A percentile compares a stretch with the other conserved stretches of the same genome.
Conservation (phyloP, 2,888 invertebrate species). For the Meiosimyza platycephala region DNA sequence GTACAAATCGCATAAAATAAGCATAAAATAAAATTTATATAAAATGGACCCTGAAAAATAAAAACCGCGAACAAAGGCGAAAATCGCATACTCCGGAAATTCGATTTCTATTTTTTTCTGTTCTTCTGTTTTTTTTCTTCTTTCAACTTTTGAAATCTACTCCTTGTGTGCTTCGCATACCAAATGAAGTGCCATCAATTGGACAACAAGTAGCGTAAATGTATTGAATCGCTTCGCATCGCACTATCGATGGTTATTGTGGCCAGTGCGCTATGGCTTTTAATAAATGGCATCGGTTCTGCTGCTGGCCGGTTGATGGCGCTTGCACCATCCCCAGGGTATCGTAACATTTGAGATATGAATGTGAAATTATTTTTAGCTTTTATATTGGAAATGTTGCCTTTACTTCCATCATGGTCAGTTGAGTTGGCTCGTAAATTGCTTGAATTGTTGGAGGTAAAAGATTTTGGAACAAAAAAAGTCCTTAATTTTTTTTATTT, state of each 20-base stretch:
- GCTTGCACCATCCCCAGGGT: constrained; percentile 60
- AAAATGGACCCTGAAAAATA: constrained; percentile 42
- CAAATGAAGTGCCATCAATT: constrained; percentile 43
- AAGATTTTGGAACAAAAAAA: too few relatives aligned
- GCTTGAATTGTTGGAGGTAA: neutral
- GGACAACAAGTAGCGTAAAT: neutral
- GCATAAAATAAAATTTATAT: constrained; percentile 50
- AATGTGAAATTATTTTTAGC: constrained; percentile 64
- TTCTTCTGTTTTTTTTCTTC: constrained; percentile 16
- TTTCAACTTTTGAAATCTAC: constrained; percentile 50
- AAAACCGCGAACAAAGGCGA: constrained; percentile 24
- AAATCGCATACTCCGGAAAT: constrained; percentile 5
- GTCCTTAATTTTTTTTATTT: too few relatives aligned
- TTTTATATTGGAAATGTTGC: constrained; percentile 7
- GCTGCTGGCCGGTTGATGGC: constrained; percentile 29
- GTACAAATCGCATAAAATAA: constrained; percentile 45
- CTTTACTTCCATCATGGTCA: constrained; percentile 30
- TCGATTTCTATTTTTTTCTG: constrained; percentile 12
- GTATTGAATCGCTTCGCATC: constrained; percentile 11
- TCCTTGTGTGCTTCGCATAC: constrained; percentile 49
- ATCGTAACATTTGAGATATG: constrained; percentile 67
- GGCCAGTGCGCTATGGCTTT: constrained; percentile 14
- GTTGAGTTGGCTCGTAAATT: neutral
- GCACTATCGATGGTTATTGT: constrained; percentile 20
- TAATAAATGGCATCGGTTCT: constrained; percentile 25